Base-by-base conservation (phyloP, 92 coral and sea anemone species). In the Porites evermanni region DNA sequence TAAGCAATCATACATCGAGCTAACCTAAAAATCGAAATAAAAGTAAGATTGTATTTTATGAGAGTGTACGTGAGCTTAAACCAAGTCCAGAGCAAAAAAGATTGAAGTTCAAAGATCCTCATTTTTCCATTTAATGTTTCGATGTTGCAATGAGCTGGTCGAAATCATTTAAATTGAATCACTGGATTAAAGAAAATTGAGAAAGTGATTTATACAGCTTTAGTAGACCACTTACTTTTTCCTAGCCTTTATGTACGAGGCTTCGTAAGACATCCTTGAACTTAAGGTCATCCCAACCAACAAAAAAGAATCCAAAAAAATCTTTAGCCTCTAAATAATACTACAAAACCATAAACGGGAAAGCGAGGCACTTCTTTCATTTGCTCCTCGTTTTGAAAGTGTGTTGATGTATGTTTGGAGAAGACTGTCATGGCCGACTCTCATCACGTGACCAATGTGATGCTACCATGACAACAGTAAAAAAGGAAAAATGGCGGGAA, bases 191-290 rank as follows among this genome's bases (percentile, higher is more conserved):
- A 38, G 24, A 72, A 16, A n/a, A 13, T 72, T 14, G 29, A 12
- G 32, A 50, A 47, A 19, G 7, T 0, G 18, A 5, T 17, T 24
- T 72, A 0, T 6, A 2, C 17, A 72, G 32, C 12, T 14, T 5
- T 4, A 19, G 23, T 47, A 16, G 72, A 64, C 67, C 79, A 89
- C 94, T 81, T 58, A 95, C 92, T 89, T 91, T 77, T 91, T 90
- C 67, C 98, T 89, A 47, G 95, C 81, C 76, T 95, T 91, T 53
- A 94, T 81, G 50, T 93, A 82, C 19, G 96, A 88, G 73, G 96
- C 80, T 72, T 95, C 94, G 86, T 92, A 93, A 6, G 98, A 94
- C 98, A 96, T 96, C 75, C 80, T 80, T 75, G 90, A 89, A 64
- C 84, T 93, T 82, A 93, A 73, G 79, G 92, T 91, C 98, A 95